phyloP scores from a whole-genome alignment of 1,140 invertebrate genomes.

The Lepeophtheirus salmonis region DNA sequence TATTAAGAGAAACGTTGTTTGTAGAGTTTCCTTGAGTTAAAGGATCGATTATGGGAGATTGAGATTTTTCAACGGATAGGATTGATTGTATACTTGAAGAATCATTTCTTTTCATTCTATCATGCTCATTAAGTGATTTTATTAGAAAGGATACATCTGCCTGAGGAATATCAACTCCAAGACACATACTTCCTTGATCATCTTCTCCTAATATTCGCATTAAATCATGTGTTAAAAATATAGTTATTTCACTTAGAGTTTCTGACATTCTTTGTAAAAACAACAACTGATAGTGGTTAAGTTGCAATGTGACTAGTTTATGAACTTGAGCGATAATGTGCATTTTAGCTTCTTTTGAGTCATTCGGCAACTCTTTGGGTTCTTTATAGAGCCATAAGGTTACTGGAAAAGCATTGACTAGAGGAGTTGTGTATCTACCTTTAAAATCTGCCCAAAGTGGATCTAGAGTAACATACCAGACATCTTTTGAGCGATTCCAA shows the following conservation, averaged over 20 bases:
- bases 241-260: constrained; percentile 52
- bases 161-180: constrained; percentile 28
- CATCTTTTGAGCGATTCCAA: constrained; percentile 33
- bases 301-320: constrained; percentile 54
- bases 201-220: constrained; percentile 41
- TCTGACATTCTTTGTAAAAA: constrained; percentile 67
- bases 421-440: constrained; percentile 51
- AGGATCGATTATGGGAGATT: too few relatives aligned
- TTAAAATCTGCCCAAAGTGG: constrained; percentile 81
- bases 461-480: constrained; percentile 71
- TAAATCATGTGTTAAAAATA: constrained; percentile 57
- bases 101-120: too few relatives aligned
- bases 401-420: constrained; percentile 72
- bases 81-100: too few relatives aligned
- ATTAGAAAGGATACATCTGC: constrained; percentile 68
- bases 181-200: constrained; percentile 17
- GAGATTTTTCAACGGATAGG: too few relatives aligned
- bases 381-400: constrained; percentile 48
- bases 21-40: too few relatives aligned
- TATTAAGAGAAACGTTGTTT: too few relatives aligned
- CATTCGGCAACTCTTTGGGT: constrained; percentile 19
- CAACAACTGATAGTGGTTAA: constrained; percentile 80
- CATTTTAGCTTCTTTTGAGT: constrained; percentile 23
- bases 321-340: constrained; percentile 49
- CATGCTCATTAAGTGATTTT: too few relatives aligned